Evolutionary conservation across 1,140 invertebrate genomes (phyloP), one percentile per base, ranked within the genome.

Genomic region (Ctenoplectra terminalis): DNA sequence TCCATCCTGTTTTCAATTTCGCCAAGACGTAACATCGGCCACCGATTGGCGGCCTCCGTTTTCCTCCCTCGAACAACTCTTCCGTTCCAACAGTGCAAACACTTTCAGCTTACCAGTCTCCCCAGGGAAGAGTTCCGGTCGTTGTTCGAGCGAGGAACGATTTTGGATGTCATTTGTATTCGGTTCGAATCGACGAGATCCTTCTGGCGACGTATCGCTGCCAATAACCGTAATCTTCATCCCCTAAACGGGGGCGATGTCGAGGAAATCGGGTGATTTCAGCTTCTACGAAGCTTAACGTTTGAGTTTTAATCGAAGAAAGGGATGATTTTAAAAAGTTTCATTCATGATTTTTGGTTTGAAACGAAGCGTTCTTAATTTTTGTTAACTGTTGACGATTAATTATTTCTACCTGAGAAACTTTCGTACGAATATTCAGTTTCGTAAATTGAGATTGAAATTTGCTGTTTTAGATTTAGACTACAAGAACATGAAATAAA

Each of bases 1-100:
- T 86, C 86, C 87, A 69, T 64, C 81, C 86, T 88, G 76, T 88
- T 88, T 88, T 86, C 87, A 88, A 88, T 88, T 86, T 81, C 81
- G 54, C 52, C 75, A 87, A 87, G 85, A 82, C 73, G 84, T 71
- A 66, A 60, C 26, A 71, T 61, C 70, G 71, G 56, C 67, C 56
- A 29, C 56, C 58, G 60, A 60, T 31, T 29, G 52, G 26, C n/a
- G 6, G n/a, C n/a, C 31, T 2, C n/a, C 56, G 15, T 29, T n/a
- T 70, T 17, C 7, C 67, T 13, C 67, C 31, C 23, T 50, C 29
- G 15, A 37, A 26, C 0, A 17, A 29, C 72, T 52, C 7, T 56
- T 54, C 34, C 26, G 15, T 54, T 58, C 54, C 40, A 31, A 23
- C 15, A 43, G 31, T 1, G 54, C 56, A 79, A 70, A 71, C 56